Conservation (phyloP, 2,113 vertebrate genomes). For the Microtus oregoni region DNA sequence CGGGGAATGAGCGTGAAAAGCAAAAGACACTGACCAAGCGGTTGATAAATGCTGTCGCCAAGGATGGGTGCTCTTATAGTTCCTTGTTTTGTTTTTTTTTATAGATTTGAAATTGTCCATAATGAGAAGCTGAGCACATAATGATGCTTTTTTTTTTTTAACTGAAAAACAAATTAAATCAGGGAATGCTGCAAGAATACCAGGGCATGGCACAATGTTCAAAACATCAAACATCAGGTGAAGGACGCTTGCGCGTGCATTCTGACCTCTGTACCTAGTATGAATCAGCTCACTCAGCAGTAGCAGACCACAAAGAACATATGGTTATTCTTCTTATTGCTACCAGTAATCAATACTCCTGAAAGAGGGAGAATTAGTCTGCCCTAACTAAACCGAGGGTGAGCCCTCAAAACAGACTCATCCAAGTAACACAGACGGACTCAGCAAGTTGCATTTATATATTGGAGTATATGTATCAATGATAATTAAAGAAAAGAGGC, state of each 20-base stretch:
- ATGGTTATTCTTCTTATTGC: neutral
- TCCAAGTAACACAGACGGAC: neutral
- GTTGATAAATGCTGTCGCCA: neutral
- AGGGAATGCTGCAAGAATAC: neutral
- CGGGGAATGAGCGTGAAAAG: neutral
- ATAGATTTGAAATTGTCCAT: neutral
- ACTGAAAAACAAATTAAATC: neutral
- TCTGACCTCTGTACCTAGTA: neutral
- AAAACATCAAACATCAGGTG: neutral
- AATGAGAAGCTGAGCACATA: neutral
- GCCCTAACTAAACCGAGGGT: neutral
- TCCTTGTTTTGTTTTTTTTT: too few relatives aligned
- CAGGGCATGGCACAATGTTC: neutral
- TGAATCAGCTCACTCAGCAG: neutral
- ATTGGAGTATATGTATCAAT: neutral
- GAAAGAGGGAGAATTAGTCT: too few relatives aligned
- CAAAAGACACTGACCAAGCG: neutral
- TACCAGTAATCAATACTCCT: too few relatives aligned
- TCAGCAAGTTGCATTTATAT: too few relatives aligned
- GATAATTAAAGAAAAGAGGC: neutral
- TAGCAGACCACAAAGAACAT: fast-evolving
- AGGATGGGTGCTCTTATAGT: fast-evolving
- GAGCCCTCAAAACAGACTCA: neutral
- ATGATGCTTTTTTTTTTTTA: neutral
- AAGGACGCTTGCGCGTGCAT: fast-evolving